Percentiles rank a stretch among this genome's conserved stretches.
Evolutionary conservation across 2,797 vertebrate genomes (phyloP).

Genomic region (Spinibarbus caldwelli): DNA sequence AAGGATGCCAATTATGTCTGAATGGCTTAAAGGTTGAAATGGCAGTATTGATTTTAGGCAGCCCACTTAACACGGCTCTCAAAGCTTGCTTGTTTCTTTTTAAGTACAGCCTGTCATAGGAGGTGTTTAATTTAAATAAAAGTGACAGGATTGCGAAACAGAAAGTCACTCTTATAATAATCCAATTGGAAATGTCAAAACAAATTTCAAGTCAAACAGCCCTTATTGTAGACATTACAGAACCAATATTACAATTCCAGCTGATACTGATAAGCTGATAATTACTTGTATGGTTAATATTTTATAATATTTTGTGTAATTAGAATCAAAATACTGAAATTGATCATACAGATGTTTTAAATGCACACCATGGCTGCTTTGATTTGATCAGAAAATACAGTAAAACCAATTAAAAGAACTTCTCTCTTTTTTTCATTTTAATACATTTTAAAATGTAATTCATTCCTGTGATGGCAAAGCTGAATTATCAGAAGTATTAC

Average conservation of each 20-base stretch:
- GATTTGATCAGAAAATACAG: background rate
- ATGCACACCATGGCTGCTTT: background rate
- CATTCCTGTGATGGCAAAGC: background rate
- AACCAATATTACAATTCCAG: background rate
- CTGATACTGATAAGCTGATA: background rate
- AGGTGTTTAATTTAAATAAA: constrained; percentile 31
- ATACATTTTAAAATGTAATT: background rate
- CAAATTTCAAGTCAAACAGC: background rate
- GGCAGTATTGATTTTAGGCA: constrained; percentile 68
- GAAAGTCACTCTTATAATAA: background rate
- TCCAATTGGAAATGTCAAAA: background rate
- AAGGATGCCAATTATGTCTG: constrained; percentile 65
- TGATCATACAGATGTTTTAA: background rate
- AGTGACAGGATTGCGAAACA: constrained; percentile 32
- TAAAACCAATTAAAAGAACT: background rate
- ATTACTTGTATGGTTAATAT: background rate
- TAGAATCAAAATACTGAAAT: background rate
- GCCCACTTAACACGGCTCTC: constrained; percentile 53
- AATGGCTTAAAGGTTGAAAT: constrained; percentile 71
- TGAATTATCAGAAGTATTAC: background rate
- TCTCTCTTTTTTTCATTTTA: background rate
- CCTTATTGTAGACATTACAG: background rate
- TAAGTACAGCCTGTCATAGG: constrained; percentile 44
- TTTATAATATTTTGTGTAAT: background rate
- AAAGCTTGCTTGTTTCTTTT: constrained; percentile 33